These are phyloP conservation scores for Caradrina clavipalpis DNA, from an alignment of 2,888 invertebrate species.

Conservation along the genomic window DNA sequence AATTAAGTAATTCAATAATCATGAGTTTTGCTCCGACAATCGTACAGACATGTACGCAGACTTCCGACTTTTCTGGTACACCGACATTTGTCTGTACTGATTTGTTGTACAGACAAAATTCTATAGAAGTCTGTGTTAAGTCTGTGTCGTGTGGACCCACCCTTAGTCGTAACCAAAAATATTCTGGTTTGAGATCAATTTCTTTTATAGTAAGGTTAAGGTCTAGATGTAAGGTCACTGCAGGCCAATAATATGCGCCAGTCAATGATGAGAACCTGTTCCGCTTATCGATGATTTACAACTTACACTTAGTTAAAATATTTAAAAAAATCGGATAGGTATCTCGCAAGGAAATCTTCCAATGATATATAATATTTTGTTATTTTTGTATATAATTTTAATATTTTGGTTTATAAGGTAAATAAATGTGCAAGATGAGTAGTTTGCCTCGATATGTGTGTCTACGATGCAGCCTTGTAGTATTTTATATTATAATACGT, in stretches of 20 bases:
- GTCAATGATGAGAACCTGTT: constrained; percentile 7
- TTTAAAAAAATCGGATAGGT: too few relatives aligned
- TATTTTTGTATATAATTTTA: constrained; percentile 3
- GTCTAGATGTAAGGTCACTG: constrained; percentile 23
- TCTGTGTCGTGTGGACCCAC: too few relatives aligned
- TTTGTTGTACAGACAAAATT: too few relatives aligned
- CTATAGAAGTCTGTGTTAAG: too few relatives aligned
- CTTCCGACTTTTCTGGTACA: too few relatives aligned
- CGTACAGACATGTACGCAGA: too few relatives aligned
- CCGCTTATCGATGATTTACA: constrained; percentile 11
- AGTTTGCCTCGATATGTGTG: constrained; percentile 36
- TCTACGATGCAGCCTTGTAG: constrained; percentile 29
- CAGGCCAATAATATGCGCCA: constrained; percentile 23
- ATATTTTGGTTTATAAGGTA: constrained; percentile 4
- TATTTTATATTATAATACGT: neutral
- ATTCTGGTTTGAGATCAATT: constrained; percentile 21
- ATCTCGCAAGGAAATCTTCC: constrained; percentile 1
- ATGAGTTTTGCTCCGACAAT: too few relatives aligned
- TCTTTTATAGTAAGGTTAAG: constrained; percentile 34
- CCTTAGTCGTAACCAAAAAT: neutral
- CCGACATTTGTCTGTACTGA: too few relatives aligned
- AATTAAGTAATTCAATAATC: too few relatives aligned
- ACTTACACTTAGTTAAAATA: too few relatives aligned
- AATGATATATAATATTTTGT: neutral
- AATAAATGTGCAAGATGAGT: constrained; percentile 24